Percentiles rank a stretch among this genome's conserved stretches.
These are phyloP conservation scores for Rousettus leschenaultii DNA, from an alignment of 2,113 vertebrate species.

Conservation along the genomic window DNA sequence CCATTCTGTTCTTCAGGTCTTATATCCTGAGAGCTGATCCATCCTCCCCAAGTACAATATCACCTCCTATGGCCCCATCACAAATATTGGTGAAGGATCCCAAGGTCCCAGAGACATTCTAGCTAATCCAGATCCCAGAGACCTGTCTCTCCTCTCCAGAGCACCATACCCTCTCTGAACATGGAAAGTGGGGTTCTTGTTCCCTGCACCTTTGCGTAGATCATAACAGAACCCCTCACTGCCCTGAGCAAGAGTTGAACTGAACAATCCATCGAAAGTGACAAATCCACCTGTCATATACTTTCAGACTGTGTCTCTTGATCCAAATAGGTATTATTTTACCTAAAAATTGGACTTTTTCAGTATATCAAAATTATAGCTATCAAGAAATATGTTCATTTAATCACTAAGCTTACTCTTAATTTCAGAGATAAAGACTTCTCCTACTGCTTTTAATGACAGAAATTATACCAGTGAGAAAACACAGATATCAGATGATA, in stretches of 20 bases:
- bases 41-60: background rate
- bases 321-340: background rate
- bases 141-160: background rate
- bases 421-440: constrained; percentile 40
- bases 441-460: background rate
- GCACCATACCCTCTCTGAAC: background rate
- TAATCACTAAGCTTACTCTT: background rate
- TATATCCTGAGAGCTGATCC: background rate
- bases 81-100: background rate
- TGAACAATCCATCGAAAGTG: background rate
- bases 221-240: background rate
- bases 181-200: background rate
- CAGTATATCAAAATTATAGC: background rate
- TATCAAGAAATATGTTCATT: background rate
- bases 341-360: background rate
- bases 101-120: background rate
- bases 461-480: background rate
- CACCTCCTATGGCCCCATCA: background rate
- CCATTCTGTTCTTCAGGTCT: background rate
- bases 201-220: too few relatives aligned
- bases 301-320: background rate
- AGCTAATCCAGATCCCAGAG: background rate
- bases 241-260: background rate
- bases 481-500: background rate
- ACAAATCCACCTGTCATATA: background rate